Percentiles rank a stretch among this genome's conserved stretches.
phyloP scores from a whole-genome alignment of 2,797 vertebrate species.

The Phataginus tetradactyla region DNA sequence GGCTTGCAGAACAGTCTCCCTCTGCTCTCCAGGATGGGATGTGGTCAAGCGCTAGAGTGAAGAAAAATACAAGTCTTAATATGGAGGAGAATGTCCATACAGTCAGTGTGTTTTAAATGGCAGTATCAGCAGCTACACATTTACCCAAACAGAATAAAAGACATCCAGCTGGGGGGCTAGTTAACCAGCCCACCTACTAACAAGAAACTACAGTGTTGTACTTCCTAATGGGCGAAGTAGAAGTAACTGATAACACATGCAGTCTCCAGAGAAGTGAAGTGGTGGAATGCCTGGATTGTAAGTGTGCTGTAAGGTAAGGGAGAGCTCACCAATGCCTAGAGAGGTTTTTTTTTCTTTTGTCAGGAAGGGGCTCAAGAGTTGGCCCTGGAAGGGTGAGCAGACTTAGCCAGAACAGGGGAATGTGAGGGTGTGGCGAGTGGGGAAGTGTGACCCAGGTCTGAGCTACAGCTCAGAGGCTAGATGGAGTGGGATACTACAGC shows the following conservation, averaged over 20 bases:
- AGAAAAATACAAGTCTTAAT: not conserved
- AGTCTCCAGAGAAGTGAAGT: not conserved
- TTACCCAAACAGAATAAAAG: not conserved
- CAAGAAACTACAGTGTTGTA: fast-evolving
- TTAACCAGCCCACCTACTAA: not conserved
- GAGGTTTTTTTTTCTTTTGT: not conserved
- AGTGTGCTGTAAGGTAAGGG: not conserved
- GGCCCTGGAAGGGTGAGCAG: not conserved
- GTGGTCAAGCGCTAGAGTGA: conserved; percentile 93
- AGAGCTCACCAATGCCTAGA: not conserved
- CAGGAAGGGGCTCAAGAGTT: not conserved
- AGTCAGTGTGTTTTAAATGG: not conserved
- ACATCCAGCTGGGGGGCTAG: not conserved
- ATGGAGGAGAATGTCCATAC: not conserved
- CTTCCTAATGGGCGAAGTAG: not conserved
- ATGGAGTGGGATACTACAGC: not conserved
- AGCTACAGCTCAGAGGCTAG: not conserved
- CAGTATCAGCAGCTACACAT: not conserved
- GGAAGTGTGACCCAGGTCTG: fast-evolving
- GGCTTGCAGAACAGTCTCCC: conserved; percentile 95
- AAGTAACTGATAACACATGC: not conserved
- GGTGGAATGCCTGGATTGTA: fast-evolving
- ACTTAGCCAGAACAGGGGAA: fast-evolving
- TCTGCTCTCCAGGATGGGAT: conserved; percentile 96
- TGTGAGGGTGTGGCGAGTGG: fast-evolving